phyloP scores from a whole-genome alignment of 2,797 vertebrate species.

The Chelon auratus region DNA sequence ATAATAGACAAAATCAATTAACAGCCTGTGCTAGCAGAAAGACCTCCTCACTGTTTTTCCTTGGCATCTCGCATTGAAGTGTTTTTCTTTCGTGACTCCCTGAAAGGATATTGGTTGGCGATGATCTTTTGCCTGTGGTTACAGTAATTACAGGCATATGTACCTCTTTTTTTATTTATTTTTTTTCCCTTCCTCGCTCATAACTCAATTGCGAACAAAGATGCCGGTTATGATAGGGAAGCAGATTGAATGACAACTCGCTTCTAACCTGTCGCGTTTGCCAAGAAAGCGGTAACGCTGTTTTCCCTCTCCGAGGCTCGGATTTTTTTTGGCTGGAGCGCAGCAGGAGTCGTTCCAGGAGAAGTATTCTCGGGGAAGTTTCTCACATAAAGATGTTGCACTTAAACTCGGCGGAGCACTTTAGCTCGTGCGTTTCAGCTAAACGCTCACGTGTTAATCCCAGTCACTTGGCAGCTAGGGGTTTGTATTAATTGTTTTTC shows the following conservation, averaged over 20 bases:
- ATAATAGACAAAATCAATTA: slow-evolving; percentile 77
- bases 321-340: slow-evolving; percentile 65
- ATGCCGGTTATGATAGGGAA: slow-evolving; percentile 77
- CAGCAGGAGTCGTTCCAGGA: slow-evolving; percentile 75
- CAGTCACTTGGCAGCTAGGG: slow-evolving; percentile 31
- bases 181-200: slow-evolving; percentile 3
- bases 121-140: slow-evolving; percentile 81
- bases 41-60: slow-evolving; percentile 59
- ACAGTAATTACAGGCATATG: slow-evolving; percentile 81
- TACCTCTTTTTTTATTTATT: slow-evolving; percentile 53
- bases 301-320: slow-evolving; percentile 71
- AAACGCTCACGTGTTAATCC: slow-evolving; percentile 44
- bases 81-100: slow-evolving; percentile 75
- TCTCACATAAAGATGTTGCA: slow-evolving; percentile 67
- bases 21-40: slow-evolving; percentile 48
- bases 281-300: slow-evolving; percentile 79
- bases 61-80: slow-evolving; percentile 65
- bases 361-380: slow-evolving; percentile 69
- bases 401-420: slow-evolving; percentile 54
- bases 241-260: slow-evolving; percentile 81
- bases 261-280: slow-evolving; percentile 75
- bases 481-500: slow-evolving; percentile 65
- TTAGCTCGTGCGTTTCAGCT: slow-evolving; percentile 46
- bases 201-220: slow-evolving; percentile 76
- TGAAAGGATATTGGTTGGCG: slow-evolving; percentile 73